Conservation (phyloP, 2,888 invertebrate genomes). For the Acanthosepion lycidas region DNA sequence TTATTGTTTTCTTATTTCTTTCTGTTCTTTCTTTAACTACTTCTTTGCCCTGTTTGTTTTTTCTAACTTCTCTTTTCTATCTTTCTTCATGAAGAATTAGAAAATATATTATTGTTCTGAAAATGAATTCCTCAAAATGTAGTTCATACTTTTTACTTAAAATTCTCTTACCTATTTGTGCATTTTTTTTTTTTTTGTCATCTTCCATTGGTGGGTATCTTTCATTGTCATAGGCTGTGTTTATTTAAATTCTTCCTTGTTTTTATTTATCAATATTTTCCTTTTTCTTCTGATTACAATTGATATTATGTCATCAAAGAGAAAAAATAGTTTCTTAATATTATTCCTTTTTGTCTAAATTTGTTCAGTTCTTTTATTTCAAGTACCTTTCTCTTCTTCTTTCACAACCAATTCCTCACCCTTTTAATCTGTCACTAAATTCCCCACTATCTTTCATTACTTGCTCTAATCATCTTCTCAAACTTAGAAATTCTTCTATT, state of each 20-base stretch:
- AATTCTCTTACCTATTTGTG: too few species aligned
- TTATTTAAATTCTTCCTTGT: neutral
- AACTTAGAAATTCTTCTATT: neutral
- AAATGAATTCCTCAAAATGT: neutral
- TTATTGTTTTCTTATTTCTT: neutral
- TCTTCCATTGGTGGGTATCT: neutral
- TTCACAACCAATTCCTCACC: neutral
- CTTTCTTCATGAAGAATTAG: neutral
- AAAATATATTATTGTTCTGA: neutral
- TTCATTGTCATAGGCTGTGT: neutral
- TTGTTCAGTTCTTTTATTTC: neutral
- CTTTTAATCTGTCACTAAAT: neutral
- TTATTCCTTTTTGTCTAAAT: neutral
- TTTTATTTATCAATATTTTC: neutral
- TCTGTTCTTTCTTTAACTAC: neutral
- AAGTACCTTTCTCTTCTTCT: neutral
- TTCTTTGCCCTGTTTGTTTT: neutral
- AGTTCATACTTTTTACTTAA: neutral
- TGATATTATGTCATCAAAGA: neutral
- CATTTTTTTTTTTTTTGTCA: neutral
- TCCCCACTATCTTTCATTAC: neutral
- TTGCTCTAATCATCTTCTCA: neutral
- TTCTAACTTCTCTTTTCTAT: neutral
- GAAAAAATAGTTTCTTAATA: neutral
- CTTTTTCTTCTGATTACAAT: neutral